Evolutionary conservation across 1,140 invertebrate genomes (phyloP), one percentile per base, ranked within the genome.

Genomic region (Danaus plexippus): DNA sequence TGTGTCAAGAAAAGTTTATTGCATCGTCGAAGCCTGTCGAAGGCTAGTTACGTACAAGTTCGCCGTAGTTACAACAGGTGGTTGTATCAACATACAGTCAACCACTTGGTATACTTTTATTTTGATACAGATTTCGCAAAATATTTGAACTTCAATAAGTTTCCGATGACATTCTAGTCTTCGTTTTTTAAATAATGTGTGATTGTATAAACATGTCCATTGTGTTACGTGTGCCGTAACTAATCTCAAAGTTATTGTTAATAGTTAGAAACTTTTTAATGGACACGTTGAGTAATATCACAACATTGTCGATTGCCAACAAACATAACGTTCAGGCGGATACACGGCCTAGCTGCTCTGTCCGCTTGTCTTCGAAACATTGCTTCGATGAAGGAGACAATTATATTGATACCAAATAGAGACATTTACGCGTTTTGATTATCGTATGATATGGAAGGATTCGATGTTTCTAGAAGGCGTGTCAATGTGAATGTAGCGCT

Each of bases 1-100:
- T 47, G 57, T 62, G 62, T 58, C 64, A 64, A 66, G 64, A 63
- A 69, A 69, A 69, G 52, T 69, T 69, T 53, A 45, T 58, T 61
- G 58, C 58, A 43, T 52, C 49, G 22, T 32, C 22, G 22, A 32
- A 32, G 55, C 55, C 53, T 55, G 48, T 60, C 57, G 59, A 60
- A 59, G 57, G 40, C 63, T 65, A 50, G 53, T 46, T 46, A 65
- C 52, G 59, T 59, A 55, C 50, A 52, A 61, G 59, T 64, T 46
- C 57, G 57, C 22, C 56, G 45, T 9, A 46, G 60, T 54, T 57
- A 47, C 62, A 65, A 69, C 69, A 72, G 64, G 67, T 72, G 66
- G 62, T 54, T 51, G 22, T 32, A 50, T 67, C 66, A 48, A 61
- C 42, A 59, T 57, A 55, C 44, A 57, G 48, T 63, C 60, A 52